Conservation (phyloP, 2,888 invertebrate genomes). For the Cordylochernes scorpioides region DNA sequence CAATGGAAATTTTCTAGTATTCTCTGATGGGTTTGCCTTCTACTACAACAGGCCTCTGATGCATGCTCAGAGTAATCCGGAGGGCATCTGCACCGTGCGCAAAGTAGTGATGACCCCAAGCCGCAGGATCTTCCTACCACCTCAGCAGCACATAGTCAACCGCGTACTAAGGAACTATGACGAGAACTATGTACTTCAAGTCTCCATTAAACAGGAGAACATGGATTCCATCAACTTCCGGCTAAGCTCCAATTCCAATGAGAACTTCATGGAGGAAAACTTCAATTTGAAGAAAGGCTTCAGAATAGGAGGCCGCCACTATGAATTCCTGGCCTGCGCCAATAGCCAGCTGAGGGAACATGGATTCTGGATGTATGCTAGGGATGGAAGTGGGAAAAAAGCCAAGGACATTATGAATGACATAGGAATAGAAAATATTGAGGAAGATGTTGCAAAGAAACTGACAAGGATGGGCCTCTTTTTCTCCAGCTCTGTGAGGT, state of each 20-base stretch:
- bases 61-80: too few relatives aligned
- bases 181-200: slow-evolving; percentile 10
- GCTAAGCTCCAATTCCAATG: slow-evolving; percentile 4
- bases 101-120: too few relatives aligned
- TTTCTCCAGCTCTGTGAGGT: slow-evolving; percentile 17
- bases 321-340: slow-evolving; percentile 15
- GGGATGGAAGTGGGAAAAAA: slow-evolving; percentile 8
- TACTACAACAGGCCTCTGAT: too few relatives aligned
- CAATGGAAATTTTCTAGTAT: too few relatives aligned
- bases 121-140: slow-evolving; percentile 7
- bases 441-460: slow-evolving; percentile 18
- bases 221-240: slow-evolving; percentile 8
- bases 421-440: slow-evolving; percentile 14
- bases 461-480: slow-evolving; percentile 22
- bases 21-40: too few relatives aligned
- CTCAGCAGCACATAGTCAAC: slow-evolving; percentile 11
- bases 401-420: slow-evolving; percentile 11
- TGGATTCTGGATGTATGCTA: slow-evolving; percentile 15
- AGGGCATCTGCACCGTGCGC: too few relatives aligned
- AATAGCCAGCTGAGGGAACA: slow-evolving; percentile 16
- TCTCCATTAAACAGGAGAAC: slow-evolving; percentile 12
- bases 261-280: slow-evolving; percentile 6
- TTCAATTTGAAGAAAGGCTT: slow-evolving; percentile 7
- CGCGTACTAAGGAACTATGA: slow-evolving; percentile 11
- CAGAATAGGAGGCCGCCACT: slow-evolving; percentile 11